phyloP scores from a whole-genome alignment of 2,113 vertebrate genomes.

The Melospiza melodia region DNA sequence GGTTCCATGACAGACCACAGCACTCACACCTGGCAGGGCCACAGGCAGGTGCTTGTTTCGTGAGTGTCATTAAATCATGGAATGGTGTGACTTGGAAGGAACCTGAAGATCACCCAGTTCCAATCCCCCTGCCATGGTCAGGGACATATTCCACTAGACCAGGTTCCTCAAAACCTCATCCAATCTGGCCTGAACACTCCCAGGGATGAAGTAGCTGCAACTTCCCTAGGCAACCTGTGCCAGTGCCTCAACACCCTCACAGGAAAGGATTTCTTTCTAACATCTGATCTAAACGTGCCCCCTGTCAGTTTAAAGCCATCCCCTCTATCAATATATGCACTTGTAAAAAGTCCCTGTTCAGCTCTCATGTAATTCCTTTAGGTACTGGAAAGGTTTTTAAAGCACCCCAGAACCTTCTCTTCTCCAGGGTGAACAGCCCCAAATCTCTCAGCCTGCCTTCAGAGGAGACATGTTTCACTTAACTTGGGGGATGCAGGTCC shows the following conservation, averaged over 20 bases:
- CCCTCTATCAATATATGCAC: background rate
- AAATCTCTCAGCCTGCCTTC: background rate
- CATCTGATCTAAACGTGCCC: background rate
- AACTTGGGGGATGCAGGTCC: background rate
- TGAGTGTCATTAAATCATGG: background rate
- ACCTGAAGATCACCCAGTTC: background rate
- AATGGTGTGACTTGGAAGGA: background rate
- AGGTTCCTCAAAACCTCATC: background rate
- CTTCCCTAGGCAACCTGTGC: background rate
- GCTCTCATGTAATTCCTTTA: background rate
- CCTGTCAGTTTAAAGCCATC: background rate
- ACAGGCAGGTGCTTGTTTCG: fast-evolving
- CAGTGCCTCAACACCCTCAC: background rate
- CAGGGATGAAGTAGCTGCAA: background rate
- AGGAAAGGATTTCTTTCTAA: background rate
- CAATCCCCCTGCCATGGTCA: background rate
- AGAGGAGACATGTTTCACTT: background rate
- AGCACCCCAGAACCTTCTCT: background rate
- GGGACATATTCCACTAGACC: background rate
- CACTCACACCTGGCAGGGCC: fast-evolving
- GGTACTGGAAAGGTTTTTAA: background rate
- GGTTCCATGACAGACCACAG: fast-evolving
- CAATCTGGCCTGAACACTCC: background rate
- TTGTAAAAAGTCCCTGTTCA: background rate
- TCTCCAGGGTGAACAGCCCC: background rate